A percentile compares a stretch with the other conserved stretches of the same genome.
Evolutionary conservation across 2,888 invertebrate genomes (phyloP).

Genomic region (Azorinus chamasolen): DNA sequence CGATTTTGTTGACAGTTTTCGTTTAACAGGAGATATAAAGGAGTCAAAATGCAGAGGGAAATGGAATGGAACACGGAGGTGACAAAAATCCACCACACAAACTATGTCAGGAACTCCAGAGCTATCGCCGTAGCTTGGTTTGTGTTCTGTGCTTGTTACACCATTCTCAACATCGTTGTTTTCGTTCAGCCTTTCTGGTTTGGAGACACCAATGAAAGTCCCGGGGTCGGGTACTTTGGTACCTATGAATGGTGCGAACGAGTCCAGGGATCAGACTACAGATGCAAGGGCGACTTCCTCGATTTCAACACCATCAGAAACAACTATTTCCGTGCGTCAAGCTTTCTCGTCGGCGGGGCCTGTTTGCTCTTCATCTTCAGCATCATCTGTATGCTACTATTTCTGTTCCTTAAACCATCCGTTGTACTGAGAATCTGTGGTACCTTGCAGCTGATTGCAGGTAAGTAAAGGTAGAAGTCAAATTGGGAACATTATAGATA

Average conservation of each 20-base stretch:
- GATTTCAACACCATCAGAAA: constrained; percentile 92
- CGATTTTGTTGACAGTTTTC: too few species aligned
- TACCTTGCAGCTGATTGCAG: constrained; percentile 96
- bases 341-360: constrained; percentile 95
- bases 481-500: too few species aligned
- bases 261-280: constrained; percentile 89
- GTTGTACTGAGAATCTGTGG: constrained; percentile 97
- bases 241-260: constrained; percentile 94
- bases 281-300: constrained; percentile 92
- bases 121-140: constrained; percentile 99
- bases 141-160: constrained; percentile 98
- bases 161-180: constrained; percentile 97
- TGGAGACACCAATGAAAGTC: constrained; percentile 88
- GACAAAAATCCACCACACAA: constrained; percentile 80
- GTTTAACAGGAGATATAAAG: neutral
- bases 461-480: constrained; percentile 45
- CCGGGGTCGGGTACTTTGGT: constrained; percentile 96
- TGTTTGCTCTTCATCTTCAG: constrained; percentile 93
- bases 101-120: constrained; percentile 86
- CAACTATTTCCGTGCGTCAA: constrained; percentile 94
- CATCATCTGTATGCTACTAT: constrained; percentile 94
- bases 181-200: constrained; percentile 94
- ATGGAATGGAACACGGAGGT: constrained; percentile 76
- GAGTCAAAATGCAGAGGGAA: constrained; percentile 70
- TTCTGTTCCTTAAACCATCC: constrained; percentile 97